Percentiles rank a stretch among this genome's conserved stretches.
phyloP scores from a whole-genome alignment of 2,113 vertebrate genomes.

The Shinisaurus crocodilurus region DNA sequence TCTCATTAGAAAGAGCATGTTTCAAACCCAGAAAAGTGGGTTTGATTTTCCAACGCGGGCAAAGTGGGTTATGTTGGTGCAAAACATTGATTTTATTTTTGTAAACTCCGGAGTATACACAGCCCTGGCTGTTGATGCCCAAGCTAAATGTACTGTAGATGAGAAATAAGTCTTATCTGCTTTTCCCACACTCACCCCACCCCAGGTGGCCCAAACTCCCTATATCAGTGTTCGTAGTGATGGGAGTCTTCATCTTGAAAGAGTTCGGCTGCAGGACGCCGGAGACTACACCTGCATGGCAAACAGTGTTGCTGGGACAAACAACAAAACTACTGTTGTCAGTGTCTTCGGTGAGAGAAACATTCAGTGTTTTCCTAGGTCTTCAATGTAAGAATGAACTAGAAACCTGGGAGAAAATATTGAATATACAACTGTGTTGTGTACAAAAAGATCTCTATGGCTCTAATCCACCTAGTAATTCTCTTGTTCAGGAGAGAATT shows the following conservation, averaged over 20 bases:
- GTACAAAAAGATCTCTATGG: background rate
- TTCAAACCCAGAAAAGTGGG: no score
- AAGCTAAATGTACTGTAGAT: fast-evolving
- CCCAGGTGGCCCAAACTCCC: conserved; percentile 87
- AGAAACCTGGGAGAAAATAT: background rate
- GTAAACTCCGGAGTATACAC: background rate
- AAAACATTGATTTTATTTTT: background rate
- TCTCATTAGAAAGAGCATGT: no score
- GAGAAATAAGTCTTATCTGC: background rate
- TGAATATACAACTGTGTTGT: background rate
- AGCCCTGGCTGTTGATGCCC: background rate
- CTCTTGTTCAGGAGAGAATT: background rate
- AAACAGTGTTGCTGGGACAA: conserved; percentile 85
- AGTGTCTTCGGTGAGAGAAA: conserved; percentile 83
- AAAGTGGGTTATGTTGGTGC: background rate
- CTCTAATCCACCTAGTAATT: background rate
- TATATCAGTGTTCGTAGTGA: conserved; percentile 88
- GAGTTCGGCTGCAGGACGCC: conserved; percentile 84
- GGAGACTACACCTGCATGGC: conserved; percentile 93
- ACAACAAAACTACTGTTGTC: conserved; percentile 86
- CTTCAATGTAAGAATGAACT: background rate
- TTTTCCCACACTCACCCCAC: background rate
- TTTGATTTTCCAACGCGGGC: no score
- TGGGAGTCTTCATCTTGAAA: conserved; percentile 93
- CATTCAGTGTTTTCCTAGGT: background rate